A percentile compares a stretch with the other conserved stretches of the same genome.
These are phyloP conservation scores for Mnemiopsis leidyi DNA, from an alignment of 37 sponge, comb jelly and placozoan species.

Conservation along the genomic window DNA sequence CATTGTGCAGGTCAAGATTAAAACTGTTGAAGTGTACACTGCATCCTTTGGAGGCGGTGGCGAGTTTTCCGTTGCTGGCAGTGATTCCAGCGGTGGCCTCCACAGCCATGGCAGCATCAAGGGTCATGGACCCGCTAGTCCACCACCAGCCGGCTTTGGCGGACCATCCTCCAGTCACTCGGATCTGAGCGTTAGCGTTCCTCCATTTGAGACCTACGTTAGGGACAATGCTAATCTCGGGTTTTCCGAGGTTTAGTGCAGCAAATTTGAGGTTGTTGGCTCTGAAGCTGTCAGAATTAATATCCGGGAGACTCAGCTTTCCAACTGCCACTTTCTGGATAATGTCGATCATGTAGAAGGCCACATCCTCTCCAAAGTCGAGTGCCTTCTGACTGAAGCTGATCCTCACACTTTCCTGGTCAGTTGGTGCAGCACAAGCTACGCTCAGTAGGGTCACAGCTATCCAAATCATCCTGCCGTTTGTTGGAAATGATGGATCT, in stretches of 20 bases:
- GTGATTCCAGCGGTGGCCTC: not conserved
- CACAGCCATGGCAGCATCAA: not conserved
- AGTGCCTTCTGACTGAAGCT: not conserved
- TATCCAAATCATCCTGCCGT: not conserved
- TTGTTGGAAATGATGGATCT: not conserved
- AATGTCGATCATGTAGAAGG: not conserved
- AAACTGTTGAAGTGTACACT: not conserved
- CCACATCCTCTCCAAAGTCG: not conserved
- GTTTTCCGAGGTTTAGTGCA: not conserved
- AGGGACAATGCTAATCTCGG: not conserved
- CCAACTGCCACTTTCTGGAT: not conserved
- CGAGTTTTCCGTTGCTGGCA: not conserved
- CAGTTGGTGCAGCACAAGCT: not conserved
- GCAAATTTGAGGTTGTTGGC: not conserved
- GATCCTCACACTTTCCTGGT: conserved; percentile 19
- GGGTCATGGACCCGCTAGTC: not conserved
- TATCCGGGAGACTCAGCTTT: not conserved
- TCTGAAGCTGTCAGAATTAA: not conserved
- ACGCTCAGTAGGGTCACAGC: not conserved
- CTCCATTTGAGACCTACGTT: not conserved
- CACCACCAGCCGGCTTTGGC: conserved; percentile 47
- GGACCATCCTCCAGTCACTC: not conserved
- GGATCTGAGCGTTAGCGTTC: not conserved
- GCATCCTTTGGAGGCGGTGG: not conserved
- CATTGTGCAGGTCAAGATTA: conserved; percentile 34